These are phyloP conservation scores for Proctacanthus coquilletti DNA, from an alignment of 1,140 invertebrate species.

Conservation along the genomic window DNA sequence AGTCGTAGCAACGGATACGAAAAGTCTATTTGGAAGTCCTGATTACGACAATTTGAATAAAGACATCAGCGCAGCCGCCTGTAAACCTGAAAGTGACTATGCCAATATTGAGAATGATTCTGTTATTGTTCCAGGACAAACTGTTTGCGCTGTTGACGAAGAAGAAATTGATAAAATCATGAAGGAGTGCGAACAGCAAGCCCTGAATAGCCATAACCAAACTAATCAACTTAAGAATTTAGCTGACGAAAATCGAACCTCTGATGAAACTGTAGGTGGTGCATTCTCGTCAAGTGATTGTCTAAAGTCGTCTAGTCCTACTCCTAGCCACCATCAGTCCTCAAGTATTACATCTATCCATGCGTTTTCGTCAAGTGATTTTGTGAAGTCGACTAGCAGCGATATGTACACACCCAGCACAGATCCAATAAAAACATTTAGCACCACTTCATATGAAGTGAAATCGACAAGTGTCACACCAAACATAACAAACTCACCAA, in stretches of 20 bases:
- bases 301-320: constrained; percentile 25
- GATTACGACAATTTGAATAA: constrained; percentile 23
- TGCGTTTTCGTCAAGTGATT: constrained; percentile 28
- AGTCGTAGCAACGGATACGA: not conserved
- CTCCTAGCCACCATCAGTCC: constrained; percentile 15
- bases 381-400: constrained; percentile 28
- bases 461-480: constrained; percentile 20
- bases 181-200: constrained; percentile 26
- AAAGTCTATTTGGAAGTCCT: no score
- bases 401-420: constrained; percentile 27
- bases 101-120: not conserved
- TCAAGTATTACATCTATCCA: constrained; percentile 29
- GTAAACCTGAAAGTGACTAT: constrained; percentile 3
- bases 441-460: constrained; percentile 28
- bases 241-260: no score
- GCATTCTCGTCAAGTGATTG: constrained; percentile 27
- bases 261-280: constrained; percentile 1
- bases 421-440: constrained; percentile 29
- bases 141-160: constrained; percentile 17
- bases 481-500: constrained; percentile 12
- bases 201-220: no score
- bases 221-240: no score
- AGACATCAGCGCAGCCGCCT: no score
- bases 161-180: constrained; percentile 27
- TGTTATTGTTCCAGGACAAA: not conserved